A percentile compares a stretch with the other conserved stretches of the same genome.
Evolutionary conservation across 1,140 invertebrate genomes (phyloP).

Genomic region (Solenopsis invicta): DNA sequence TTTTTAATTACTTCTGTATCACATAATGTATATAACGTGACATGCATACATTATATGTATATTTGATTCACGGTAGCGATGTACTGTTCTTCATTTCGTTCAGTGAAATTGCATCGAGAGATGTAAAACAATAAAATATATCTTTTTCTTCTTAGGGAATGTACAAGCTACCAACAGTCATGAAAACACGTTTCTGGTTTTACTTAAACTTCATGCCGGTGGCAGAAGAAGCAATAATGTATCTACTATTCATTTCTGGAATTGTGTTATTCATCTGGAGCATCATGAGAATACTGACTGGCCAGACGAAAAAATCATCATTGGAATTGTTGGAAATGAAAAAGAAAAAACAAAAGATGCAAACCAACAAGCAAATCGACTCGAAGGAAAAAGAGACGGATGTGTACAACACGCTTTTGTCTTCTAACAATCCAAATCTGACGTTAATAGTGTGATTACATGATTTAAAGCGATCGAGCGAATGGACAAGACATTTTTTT

Average conservation of each 20-base stretch:
- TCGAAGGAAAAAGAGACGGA: slow-evolving; percentile 83
- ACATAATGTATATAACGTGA: not conserved
- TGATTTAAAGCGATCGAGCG: slow-evolving; percentile 7
- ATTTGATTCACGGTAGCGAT: not conserved
- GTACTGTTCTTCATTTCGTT: too few species aligned
- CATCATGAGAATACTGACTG: slow-evolving; percentile 82
- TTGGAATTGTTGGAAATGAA: slow-evolving; percentile 80
- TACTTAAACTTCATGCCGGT: slow-evolving; percentile 91
- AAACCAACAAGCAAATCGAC: slow-evolving; percentile 79
- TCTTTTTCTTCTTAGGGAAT: slow-evolving; percentile 88
- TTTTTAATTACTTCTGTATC: not conserved
- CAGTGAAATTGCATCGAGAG: too few species aligned
- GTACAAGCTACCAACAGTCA: slow-evolving; percentile 88
- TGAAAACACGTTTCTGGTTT: slow-evolving; percentile 90
- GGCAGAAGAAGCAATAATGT: slow-evolving; percentile 88
- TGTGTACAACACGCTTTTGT: slow-evolving; percentile 83
- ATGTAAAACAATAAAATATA: slow-evolving; percentile 1
- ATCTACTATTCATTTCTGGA: slow-evolving; percentile 88
- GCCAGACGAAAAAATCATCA: slow-evolving; percentile 75
- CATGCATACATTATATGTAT: not conserved
- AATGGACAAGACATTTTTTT: not conserved
- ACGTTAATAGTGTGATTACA: slow-evolving; percentile 21
- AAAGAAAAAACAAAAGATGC: slow-evolving; percentile 77
- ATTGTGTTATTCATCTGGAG: slow-evolving; percentile 86
- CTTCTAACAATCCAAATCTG: slow-evolving; percentile 74